phyloP scores from a whole-genome alignment of 2,797 vertebrate species.

The Parotocinclus haroldoi region DNA sequence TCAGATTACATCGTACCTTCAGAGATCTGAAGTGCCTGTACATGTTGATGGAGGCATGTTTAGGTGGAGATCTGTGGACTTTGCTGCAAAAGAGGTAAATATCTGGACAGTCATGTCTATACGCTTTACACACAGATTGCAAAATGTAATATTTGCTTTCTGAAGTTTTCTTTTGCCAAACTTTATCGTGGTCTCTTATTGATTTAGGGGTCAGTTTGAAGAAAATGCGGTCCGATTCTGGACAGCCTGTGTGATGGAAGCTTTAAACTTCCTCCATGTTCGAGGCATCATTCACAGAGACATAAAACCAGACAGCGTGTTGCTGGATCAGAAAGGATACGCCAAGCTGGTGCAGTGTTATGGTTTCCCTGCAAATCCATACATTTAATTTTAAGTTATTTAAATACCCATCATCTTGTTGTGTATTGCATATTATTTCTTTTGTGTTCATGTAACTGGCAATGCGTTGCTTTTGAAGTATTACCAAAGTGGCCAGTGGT shows the following conservation, averaged over 20 bases:
- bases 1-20: constrained; percentile 68
- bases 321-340: constrained; percentile 70
- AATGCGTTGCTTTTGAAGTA: no score
- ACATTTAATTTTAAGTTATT: no score
- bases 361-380: no score
- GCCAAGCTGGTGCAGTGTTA: constrained; percentile 70
- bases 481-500: no score
- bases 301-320: constrained; percentile 73
- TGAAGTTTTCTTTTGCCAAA: not conserved
- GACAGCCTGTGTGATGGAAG: constrained; percentile 71
- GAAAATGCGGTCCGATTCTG: constrained; percentile 68
- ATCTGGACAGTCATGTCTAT: no score
- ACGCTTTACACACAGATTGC: no score
- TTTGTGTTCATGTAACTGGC: no score
- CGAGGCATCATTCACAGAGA: constrained; percentile 69
- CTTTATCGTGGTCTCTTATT: not conserved
- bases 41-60: constrained; percentile 71
- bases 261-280: constrained; percentile 67
- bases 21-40: constrained; percentile 66
- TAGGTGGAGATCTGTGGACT: constrained; percentile 68
- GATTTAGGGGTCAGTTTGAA: constrained; percentile 55
- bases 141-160: not conserved
- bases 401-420: no score
- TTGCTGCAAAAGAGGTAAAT: constrained; percentile 69
- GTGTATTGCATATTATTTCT: no score